Percentiles rank a stretch among this genome's conserved stretches.
Conservation (phyloP, 2,888 invertebrate genomes). For the Stratiomys singularior region DNA sequence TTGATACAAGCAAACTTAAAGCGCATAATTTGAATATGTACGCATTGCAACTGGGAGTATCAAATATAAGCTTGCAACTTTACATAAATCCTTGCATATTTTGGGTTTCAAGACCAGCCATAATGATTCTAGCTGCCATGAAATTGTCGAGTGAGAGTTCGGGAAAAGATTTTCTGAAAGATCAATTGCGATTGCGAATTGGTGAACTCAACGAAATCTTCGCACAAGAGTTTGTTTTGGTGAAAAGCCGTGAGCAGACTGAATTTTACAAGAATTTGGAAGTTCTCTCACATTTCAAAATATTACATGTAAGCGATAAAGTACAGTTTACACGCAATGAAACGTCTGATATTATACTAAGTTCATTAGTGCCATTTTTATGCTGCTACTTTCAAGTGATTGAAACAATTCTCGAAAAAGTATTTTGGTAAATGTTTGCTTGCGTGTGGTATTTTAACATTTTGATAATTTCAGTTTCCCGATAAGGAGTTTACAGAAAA, state of each 20-base stretch:
- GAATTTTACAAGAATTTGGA: constrained; percentile 66
- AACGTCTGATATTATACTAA: constrained; percentile 69
- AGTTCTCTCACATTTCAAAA: constrained; percentile 59
- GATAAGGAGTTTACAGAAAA: constrained; percentile 66
- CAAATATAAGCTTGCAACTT: constrained; percentile 76
- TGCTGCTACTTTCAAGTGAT: constrained; percentile 70
- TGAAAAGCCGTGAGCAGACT: constrained; percentile 68
- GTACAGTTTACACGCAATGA: constrained; percentile 65
- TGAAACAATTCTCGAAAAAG: constrained; percentile 67
- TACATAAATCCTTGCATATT: constrained; percentile 81
- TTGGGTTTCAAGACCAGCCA: constrained; percentile 74
- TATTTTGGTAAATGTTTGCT: constrained; percentile 56
- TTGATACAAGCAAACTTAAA: constrained; percentile 64
- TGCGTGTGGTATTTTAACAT: no score
- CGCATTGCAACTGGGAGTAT: constrained; percentile 76
- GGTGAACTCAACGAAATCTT: constrained; percentile 67
- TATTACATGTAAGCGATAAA: constrained; percentile 59
- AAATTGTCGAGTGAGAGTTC: constrained; percentile 56
- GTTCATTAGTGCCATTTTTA: constrained; percentile 73
- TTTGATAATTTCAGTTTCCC: constrained; percentile 55
- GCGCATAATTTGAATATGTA: constrained; percentile 73
- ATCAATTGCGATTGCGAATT: constrained; percentile 45
- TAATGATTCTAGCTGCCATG: constrained; percentile 67
- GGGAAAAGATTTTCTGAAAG: constrained; percentile 43
- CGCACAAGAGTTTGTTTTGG: constrained; percentile 73